phyloP scores from a whole-genome alignment of 1,140 invertebrate species.

The Apis florea region DNA sequence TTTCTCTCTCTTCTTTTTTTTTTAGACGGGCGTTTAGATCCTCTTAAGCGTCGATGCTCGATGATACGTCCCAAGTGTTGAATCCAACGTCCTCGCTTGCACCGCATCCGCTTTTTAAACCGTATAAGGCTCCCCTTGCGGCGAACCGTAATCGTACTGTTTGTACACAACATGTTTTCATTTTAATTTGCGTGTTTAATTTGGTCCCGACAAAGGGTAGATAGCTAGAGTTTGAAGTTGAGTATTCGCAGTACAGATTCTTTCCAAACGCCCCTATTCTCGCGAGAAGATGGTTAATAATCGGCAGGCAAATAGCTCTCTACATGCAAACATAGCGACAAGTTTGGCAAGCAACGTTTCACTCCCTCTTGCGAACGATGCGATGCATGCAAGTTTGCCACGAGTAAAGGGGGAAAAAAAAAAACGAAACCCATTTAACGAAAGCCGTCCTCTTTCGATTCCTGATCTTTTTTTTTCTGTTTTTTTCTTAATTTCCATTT shows the following conservation, averaged over 20 bases:
- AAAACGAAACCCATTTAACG: too few species aligned
- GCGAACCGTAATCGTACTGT: constrained; percentile 71
- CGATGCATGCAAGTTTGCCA: neutral
- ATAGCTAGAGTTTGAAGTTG: too few species aligned
- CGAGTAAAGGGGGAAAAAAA: neutral
- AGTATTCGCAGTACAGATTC: neutral
- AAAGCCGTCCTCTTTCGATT: neutral
- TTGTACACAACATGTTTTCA: constrained; percentile 57
- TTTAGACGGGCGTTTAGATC: constrained; percentile 33
- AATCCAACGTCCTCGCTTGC: constrained; percentile 40
- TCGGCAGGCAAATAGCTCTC: too few species aligned
- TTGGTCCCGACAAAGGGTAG: neutral
- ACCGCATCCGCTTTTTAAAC: constrained; percentile 56
- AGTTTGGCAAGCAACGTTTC: neutral
- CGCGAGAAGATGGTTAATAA: neutral
- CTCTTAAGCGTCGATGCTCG: constrained; percentile 42
- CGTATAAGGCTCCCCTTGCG: constrained; percentile 58
- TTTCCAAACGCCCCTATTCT: neutral
- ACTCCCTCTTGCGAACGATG: too few species aligned
- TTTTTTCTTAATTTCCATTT: too few species aligned
- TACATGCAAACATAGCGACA: too few species aligned
- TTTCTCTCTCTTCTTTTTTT: constrained; percentile 1
- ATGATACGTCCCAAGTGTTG: constrained; percentile 39
- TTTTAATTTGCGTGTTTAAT: constrained; percentile 35
- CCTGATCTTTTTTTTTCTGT: too few species aligned